phyloP scores from a whole-genome alignment of 2,113 vertebrate genomes.

The Anolis sagrei region DNA sequence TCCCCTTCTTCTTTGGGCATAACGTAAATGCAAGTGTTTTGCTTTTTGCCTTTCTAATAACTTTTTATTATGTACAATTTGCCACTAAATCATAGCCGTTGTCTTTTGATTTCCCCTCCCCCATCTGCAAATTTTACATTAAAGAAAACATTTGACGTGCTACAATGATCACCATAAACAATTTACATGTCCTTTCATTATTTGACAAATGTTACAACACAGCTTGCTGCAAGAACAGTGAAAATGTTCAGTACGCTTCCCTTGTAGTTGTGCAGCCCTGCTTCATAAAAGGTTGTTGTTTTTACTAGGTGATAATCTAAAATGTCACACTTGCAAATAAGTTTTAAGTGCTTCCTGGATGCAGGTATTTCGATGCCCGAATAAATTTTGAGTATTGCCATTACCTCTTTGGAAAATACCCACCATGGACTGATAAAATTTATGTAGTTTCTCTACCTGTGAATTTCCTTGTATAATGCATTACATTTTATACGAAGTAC shows the following conservation, averaged over 20 bases:
- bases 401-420: conserved; percentile 35
- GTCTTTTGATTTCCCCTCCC: conserved; percentile 20
- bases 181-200: conserved; percentile 38
- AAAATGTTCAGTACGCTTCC: conserved; percentile 42
- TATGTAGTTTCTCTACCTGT: conserved; percentile 20
- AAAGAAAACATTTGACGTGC: conserved; percentile 15
- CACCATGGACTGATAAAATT: conserved; percentile 1
- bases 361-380: conserved; percentile 31
- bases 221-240: conserved; percentile 40
- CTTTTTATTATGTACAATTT: conserved; percentile 54
- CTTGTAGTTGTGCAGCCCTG: conserved; percentile 47
- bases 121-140: background rate
- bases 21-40: conserved; percentile 23
- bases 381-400: conserved; percentile 17
- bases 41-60: background rate
- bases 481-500: conserved; percentile 16
- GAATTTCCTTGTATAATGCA: conserved; percentile 27
- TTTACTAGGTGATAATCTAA: conserved; percentile 57
- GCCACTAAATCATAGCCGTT: conserved; percentile 32
- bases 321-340: conserved; percentile 64
- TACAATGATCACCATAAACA: conserved; percentile 45
- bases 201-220: conserved; percentile 47
- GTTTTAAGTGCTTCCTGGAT: conserved; percentile 57
- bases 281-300: conserved; percentile 58
- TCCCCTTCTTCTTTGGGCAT: conserved; percentile 40